Percentiles rank a stretch among this genome's conserved stretches.
These are phyloP conservation scores for Hybos culiciformis DNA, from an alignment of 2,888 invertebrate species.

Conservation along the genomic window DNA sequence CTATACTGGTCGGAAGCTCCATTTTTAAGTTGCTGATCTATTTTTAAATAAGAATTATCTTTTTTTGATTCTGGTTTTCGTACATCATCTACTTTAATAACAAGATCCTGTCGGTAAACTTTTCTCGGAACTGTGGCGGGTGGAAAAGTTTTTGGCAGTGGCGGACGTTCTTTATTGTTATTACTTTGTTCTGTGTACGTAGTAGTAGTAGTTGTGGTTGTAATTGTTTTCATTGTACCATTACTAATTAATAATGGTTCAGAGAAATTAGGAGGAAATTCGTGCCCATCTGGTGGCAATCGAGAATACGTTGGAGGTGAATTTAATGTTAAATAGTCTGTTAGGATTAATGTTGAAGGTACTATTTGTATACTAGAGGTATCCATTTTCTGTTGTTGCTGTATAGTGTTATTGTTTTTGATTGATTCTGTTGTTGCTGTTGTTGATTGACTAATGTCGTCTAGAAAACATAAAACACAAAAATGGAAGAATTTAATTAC, in stretches of 20 bases:
- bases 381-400: slow-evolving; percentile 1
- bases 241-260: slow-evolving; percentile 31
- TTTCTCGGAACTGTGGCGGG: slow-evolving; percentile 32
- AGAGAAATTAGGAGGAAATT: slow-evolving; percentile 36
- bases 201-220: slow-evolving; percentile 17
- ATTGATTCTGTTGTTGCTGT: too few species aligned
- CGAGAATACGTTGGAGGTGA: slow-evolving; percentile 35
- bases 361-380: slow-evolving; percentile 18
- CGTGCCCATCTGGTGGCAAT: slow-evolving; percentile 36
- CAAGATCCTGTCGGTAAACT: slow-evolving; percentile 33
- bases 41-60: too few species aligned
- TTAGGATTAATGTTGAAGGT: slow-evolving; percentile 28
- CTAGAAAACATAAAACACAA: too few species aligned
- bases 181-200: slow-evolving; percentile 12
- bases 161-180: slow-evolving; percentile 23
- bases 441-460: too few species aligned
- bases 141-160: slow-evolving; percentile 33
- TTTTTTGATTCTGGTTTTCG: too few species aligned
- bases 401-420: too few species aligned
- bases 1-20: too few species aligned
- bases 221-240: slow-evolving; percentile 20
- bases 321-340: slow-evolving; percentile 30
- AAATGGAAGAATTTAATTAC: not conserved
- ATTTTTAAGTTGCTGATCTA: too few species aligned
- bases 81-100: slow-evolving; percentile 31